Percentiles rank a stretch among this genome's conserved stretches.
Conservation (phyloP, 2,113 vertebrate species). For the Hydropotes inermis region DNA sequence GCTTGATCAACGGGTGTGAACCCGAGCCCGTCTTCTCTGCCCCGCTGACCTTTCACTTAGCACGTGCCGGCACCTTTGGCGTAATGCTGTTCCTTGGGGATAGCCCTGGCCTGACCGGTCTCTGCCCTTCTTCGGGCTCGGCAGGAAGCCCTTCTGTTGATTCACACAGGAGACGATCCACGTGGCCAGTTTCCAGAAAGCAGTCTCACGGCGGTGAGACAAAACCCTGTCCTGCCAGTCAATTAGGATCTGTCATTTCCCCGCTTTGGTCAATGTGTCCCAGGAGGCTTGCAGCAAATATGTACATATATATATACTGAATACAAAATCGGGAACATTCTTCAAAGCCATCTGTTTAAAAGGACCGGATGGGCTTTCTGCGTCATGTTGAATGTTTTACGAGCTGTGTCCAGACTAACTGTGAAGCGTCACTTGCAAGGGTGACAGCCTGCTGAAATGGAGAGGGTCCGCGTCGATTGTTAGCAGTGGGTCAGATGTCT, state of each 20-base stretch:
- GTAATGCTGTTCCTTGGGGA: not conserved
- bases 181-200: not conserved
- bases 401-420: rapidly evolving
- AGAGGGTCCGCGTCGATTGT: not conserved
- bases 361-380: not conserved
- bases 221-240: too few species aligned
- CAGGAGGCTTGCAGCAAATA: not conserved
- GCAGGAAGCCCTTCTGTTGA: not conserved
- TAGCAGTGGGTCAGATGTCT: rapidly evolving
- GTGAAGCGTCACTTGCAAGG: rapidly evolving
- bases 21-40: rapidly evolving
- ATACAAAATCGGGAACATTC: too few species aligned
- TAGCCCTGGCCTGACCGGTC: not conserved
- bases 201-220: rapidly evolving
- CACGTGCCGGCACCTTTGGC: rapidly evolving
- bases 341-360: not conserved
- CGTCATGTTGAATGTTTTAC: rapidly evolving
- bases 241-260: rapidly evolving
- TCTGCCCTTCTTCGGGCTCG: not conserved
- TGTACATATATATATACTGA: rapidly evolving
- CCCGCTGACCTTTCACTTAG: not conserved
- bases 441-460: too few species aligned
- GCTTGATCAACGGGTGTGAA: rapidly evolving
- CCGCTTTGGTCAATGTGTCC: not conserved
- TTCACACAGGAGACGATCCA: not conserved